These are phyloP conservation scores for Bathynomus jamesi DNA, from an alignment of 1,140 invertebrate genomes.

Conservation along the genomic window DNA sequence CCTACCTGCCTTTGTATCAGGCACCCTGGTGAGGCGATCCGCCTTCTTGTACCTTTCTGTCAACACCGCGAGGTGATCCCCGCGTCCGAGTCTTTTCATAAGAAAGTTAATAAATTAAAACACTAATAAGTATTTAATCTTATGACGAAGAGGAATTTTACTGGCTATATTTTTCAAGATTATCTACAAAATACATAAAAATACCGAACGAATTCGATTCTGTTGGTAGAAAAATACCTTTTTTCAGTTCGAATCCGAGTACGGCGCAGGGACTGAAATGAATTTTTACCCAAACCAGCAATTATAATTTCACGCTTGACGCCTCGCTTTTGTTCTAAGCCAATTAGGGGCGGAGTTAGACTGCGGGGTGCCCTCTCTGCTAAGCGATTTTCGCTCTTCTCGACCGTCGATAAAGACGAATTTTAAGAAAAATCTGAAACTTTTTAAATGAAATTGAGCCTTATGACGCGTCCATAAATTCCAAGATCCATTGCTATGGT, in stretches of 20 bases:
- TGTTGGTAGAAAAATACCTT: too few species aligned
- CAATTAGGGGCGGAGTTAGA: neutral
- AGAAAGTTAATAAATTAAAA: neutral
- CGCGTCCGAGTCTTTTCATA: neutral
- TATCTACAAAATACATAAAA: too few species aligned
- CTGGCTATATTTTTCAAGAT: too few species aligned
- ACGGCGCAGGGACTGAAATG: neutral
- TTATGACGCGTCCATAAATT: neutral
- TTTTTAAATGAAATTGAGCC: neutral
- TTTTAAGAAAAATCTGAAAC: neutral
- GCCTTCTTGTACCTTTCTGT: neutral
- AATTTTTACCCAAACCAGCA: neutral
- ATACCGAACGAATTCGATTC: too few species aligned
- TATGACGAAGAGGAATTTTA: too few species aligned
- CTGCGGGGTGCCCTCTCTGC: neutral
- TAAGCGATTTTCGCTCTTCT: neutral
- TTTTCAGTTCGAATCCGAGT: too few species aligned
- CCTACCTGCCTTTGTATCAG: neutral
- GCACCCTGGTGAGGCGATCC: neutral
- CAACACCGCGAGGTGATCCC: neutral
- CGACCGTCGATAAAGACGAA: neutral
- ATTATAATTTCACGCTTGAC: conserved; percentile 10
- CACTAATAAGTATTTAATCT: too few species aligned
- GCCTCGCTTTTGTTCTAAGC: neutral
- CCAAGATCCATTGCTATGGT: neutral